Base-by-base conservation (phyloP, 2,888 invertebrate genomes). In the Himalopsyche kuldschensis region DNA sequence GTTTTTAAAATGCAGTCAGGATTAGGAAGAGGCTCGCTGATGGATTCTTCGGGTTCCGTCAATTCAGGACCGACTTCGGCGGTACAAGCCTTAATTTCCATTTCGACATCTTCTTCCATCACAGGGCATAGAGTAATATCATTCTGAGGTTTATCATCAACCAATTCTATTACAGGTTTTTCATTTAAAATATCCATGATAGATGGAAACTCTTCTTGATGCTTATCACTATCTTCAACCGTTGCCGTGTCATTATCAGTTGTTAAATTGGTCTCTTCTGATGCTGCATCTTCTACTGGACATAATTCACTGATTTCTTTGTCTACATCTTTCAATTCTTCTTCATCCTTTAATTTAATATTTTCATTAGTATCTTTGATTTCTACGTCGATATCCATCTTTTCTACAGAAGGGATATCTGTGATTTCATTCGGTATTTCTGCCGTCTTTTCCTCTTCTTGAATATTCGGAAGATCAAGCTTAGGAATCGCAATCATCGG, bases 101-200 rank as follows among this genome's bases (percentile, higher is more conserved):
- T 35, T n/a, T 30, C 41, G 15, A 35, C 30, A 47, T 31, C 24
- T 41, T 81, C 83, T 3, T 24, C 76, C 1, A 31, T 8, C 10
- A 75, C 32, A 24, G 6, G 1, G 27, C 75, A 31, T n/a, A 27
- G 35, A 35, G 32, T 35, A 41, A 35, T 5, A 3, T 75, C 75
- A 76, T n/a, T 5, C 1, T 76, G n/a, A 8, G 27, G 88, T 84
- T 86, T 88, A 46, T 75, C 79, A 24, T 80, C 81, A 79, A 81
- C 78, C 87, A 88, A 31, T 35, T 82, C 78, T 24, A 46, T 55
- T 87, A 84, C 69, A 84, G 83, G 87, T 87, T 75, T 89, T 69
- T 89, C 89, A 88, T 89, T 91, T n/a, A 91, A 88, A 84, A 91
- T 91, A 82, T 92, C 91, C 90, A 91, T 90, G 84, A 92, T 91